Evolutionary conservation across 2,888 invertebrate genomes (phyloP).

Genomic region (Mesochorus sp.): DNA sequence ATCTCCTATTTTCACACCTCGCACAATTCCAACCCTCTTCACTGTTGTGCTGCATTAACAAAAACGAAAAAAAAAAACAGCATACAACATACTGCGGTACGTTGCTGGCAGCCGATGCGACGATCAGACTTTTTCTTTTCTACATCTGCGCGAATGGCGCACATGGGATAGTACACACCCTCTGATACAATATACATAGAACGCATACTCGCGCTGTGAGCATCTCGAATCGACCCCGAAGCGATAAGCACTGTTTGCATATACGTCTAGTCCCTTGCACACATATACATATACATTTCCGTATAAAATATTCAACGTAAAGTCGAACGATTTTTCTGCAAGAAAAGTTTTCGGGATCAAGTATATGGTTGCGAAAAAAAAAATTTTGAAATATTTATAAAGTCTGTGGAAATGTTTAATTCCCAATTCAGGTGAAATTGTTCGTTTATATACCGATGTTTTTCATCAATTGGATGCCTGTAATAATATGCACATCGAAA

Average conservation of each 20-base stretch:
- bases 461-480: no score
- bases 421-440: no score
- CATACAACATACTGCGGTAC: not conserved
- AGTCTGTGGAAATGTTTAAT: not conserved
- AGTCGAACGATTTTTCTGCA: not conserved
- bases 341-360: no score
- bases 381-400: not conserved
- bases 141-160: not conserved
- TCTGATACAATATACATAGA: slow-evolving; percentile 11
- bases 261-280: slow-evolving; percentile 22
- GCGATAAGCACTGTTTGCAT: slow-evolving; percentile 47
- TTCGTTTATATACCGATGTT: no score
- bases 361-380: not conserved
- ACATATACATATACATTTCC: not conserved
- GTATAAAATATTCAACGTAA: not conserved
- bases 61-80: not conserved
- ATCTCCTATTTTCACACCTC: not conserved
- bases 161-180: not conserved
- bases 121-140: slow-evolving; percentile 31
- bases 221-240: slow-evolving; percentile 32
- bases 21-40: slow-evolving; percentile 11
- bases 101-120: slow-evolving; percentile 27
- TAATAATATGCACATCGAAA: no score
- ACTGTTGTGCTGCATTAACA: slow-evolving; percentile 27
- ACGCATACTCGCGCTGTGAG: slow-evolving; percentile 30